Conservation (phyloP, 2,113 vertebrate genomes). For the Austrofundulus limnaeus region DNA sequence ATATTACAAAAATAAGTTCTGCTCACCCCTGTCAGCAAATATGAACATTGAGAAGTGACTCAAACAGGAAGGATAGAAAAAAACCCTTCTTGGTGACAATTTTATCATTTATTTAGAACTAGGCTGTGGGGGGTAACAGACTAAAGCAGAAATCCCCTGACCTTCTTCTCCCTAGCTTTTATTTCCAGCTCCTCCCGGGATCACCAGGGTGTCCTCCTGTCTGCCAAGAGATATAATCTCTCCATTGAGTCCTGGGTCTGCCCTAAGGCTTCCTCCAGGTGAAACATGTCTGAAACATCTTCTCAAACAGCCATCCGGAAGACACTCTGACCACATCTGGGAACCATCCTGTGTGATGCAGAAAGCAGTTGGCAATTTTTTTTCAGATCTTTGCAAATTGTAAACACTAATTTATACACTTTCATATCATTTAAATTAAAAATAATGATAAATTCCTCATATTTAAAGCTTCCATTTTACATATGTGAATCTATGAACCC, state of each 20-base stretch:
- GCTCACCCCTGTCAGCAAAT: slow-evolving; percentile 9
- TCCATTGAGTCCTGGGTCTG: background rate
- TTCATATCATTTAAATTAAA: background rate
- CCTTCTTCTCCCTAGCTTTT: background rate
- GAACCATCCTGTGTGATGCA: background rate
- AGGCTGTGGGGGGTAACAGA: background rate
- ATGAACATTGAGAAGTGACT: slow-evolving; percentile 2
- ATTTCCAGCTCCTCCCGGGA: background rate
- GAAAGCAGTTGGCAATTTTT: background rate
- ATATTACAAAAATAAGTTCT: slow-evolving; percentile 15
- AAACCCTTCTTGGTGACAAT: too few species aligned
- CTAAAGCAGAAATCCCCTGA: background rate
- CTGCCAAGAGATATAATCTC: background rate
- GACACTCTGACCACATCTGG: background rate
- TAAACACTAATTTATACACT: background rate
- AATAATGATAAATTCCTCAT: too few species aligned
- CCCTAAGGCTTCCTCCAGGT: background rate
- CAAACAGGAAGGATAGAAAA: background rate
- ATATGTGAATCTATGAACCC: too few species aligned
- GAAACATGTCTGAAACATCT: background rate
- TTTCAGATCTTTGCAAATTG: background rate
- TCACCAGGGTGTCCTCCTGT: background rate
- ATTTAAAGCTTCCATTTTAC: too few species aligned
- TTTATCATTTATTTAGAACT: background rate
- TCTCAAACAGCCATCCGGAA: background rate